Evolutionary conservation across 1,140 invertebrate species (phyloP).

Genomic region (Steinernema feltiae): DNA sequence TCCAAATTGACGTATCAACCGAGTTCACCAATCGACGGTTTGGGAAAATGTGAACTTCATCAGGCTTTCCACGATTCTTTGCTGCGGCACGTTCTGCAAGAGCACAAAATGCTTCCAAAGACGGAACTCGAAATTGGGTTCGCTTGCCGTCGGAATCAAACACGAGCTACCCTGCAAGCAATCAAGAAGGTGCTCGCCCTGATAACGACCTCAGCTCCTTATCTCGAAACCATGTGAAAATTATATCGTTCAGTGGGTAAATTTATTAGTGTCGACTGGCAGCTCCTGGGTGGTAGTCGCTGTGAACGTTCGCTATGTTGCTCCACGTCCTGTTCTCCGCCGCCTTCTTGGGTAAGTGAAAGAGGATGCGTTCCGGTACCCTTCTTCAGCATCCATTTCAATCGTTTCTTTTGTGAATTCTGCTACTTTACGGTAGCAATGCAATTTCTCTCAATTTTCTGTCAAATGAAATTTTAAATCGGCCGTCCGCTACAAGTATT

Average conservation of each 20-base stretch:
- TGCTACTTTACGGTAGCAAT: no score
- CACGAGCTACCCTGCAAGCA: neutral
- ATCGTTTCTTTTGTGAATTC: no score
- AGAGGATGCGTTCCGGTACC: no score
- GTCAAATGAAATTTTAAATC: no score
- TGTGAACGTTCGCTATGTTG: neutral
- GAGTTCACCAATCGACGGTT: no score
- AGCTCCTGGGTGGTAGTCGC: conserved; percentile 9
- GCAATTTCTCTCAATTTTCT: no score
- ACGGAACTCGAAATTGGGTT: neutral
- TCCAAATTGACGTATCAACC: no score
- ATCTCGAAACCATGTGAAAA: neutral
- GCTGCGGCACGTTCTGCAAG: no score
- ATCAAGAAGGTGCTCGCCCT: neutral
- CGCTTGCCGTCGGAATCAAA: neutral
- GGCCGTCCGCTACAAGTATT: no score
- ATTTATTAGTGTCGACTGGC: conserved; percentile 4
- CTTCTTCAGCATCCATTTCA: no score
- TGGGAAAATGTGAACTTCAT: no score
- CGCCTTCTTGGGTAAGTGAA: neutral
- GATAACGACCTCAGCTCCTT: neutral
- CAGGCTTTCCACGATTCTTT: no score
- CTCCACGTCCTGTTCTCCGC: neutral
- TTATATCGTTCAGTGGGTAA: neutral
- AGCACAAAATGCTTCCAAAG: neutral